phyloP scores from a whole-genome alignment of 1,140 invertebrate species.

The Drosophila rufa region DNA sequence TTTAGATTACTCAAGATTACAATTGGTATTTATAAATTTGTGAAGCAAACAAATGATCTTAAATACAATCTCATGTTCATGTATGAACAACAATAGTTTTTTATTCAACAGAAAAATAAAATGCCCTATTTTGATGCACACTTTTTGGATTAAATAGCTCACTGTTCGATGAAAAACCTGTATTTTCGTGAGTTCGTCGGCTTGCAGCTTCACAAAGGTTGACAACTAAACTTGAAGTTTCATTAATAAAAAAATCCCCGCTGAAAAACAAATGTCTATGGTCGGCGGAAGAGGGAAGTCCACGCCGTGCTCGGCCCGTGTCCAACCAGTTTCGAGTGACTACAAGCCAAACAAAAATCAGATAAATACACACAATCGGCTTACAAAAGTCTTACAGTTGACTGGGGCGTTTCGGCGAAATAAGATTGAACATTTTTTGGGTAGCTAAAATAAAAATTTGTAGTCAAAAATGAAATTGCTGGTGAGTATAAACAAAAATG shows the following conservation, averaged over 20 bases:
- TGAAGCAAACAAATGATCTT: too few relatives aligned
- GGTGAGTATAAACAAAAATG: conserved; percentile 3
- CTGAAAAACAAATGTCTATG: conserved; percentile 13
- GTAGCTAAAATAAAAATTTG: not conserved
- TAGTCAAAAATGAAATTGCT: conserved; percentile 12
- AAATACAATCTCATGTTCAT: too few relatives aligned
- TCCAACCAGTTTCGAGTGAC: conserved; percentile 37
- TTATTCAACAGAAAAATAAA: too few relatives aligned
- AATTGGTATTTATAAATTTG: too few relatives aligned
- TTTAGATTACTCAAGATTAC: too few relatives aligned
- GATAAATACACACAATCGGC: conserved; percentile 21
- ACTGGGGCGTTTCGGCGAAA: not conserved
- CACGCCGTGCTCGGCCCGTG: conserved; percentile 12
- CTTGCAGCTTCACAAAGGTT: conserved; percentile 13
- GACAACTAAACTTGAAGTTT: conserved; percentile 29
- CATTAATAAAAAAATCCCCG: conserved; percentile 29
- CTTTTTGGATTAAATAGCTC: not conserved
- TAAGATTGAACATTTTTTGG: not conserved
- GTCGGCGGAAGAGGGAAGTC: conserved; percentile 23
- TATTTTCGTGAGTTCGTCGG: conserved; percentile 19
- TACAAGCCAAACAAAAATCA: conserved; percentile 6
- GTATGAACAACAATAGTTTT: too few relatives aligned
- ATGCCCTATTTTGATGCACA: too few relatives aligned
- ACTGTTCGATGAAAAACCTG: conserved; percentile 19
- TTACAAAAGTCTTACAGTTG: conserved; percentile 6